Percentiles rank a stretch among this genome's conserved stretches.
phyloP scores from a whole-genome alignment of 2,113 vertebrate genomes.

The rat (Rattus norvegicus) region DNA sequence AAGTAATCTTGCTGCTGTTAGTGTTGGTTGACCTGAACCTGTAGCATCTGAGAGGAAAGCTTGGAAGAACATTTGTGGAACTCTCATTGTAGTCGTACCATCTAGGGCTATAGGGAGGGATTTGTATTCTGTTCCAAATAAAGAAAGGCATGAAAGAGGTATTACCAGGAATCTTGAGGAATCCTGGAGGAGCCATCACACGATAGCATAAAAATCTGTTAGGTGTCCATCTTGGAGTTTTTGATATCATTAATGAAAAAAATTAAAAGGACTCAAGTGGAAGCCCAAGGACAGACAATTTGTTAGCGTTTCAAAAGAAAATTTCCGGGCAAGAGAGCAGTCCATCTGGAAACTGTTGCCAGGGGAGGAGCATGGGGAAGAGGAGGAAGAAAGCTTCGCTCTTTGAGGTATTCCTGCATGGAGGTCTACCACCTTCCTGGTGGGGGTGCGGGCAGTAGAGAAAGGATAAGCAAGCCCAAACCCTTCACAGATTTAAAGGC shows the following conservation, averaged over 20 bases:
- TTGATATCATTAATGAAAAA: not conserved
- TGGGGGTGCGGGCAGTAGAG: not conserved
- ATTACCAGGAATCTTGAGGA: not conserved
- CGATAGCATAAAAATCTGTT: no score
- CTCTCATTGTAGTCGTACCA: not conserved
- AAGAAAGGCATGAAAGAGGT: not conserved
- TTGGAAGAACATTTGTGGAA: not conserved
- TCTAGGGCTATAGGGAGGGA: not conserved
- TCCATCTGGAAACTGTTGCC: not conserved
- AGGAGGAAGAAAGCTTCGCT: not conserved
- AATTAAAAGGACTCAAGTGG: not conserved
- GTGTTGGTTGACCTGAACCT: slow-evolving; percentile 11
- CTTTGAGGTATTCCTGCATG: not conserved
- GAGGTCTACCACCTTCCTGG: no score
- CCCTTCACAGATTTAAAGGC: not conserved
- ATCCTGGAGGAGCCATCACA: no score
- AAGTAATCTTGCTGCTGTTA: not conserved
- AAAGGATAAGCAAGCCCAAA: not conserved
- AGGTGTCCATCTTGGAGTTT: not conserved
- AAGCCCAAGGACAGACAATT: not conserved
- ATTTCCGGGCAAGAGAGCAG: not conserved
- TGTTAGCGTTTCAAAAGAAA: not conserved
- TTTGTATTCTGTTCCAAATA: not conserved
- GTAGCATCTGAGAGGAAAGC: not conserved
- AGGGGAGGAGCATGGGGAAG: not conserved